phyloP scores from a whole-genome alignment of 2,888 invertebrate genomes.

The Ochropleura leucogaster region DNA sequence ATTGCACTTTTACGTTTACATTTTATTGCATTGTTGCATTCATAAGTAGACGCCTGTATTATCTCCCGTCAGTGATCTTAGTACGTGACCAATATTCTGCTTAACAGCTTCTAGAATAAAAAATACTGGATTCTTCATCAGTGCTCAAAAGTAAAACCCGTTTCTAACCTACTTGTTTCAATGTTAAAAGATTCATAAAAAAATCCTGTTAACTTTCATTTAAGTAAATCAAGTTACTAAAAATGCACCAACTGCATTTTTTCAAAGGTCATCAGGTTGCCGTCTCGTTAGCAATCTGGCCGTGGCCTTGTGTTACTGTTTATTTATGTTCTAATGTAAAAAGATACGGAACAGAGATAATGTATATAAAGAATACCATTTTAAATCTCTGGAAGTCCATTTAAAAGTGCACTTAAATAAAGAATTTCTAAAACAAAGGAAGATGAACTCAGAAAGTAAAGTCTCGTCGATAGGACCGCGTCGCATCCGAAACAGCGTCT shows the following conservation, averaged over 20 bases:
- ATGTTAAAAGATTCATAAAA: background rate
- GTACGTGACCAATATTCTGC: slow-evolving; percentile 27
- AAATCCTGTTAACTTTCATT: slow-evolving; percentile 4
- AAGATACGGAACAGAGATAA: too few relatives aligned
- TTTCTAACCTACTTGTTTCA: background rate
- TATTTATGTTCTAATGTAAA: slow-evolving; percentile 2
- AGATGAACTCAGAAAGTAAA: slow-evolving; percentile 63
- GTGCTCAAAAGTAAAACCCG: background rate
- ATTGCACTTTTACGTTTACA: slow-evolving; percentile 75
- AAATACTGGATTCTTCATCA: background rate
- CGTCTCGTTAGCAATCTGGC: background rate
- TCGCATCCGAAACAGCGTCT: slow-evolving; percentile 76
- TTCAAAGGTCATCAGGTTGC: slow-evolving; percentile 32
- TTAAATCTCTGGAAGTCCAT: slow-evolving; percentile 6
- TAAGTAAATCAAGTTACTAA: slow-evolving; percentile 15
- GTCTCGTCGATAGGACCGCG: slow-evolving; percentile 71
- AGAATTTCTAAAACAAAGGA: slow-evolving; percentile 17
- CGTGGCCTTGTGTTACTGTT: slow-evolving; percentile 15
- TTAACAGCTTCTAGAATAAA: background rate
- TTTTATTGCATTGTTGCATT: slow-evolving; percentile 69
- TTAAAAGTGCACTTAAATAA: slow-evolving; percentile 27
- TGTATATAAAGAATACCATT: background rate
- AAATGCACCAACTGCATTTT: slow-evolving; percentile 43
- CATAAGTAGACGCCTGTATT: slow-evolving; percentile 44
- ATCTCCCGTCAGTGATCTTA: slow-evolving; percentile 48